These are phyloP conservation scores for Thera britannica DNA, from an alignment of 2,888 invertebrate genomes.

Conservation along the genomic window DNA sequence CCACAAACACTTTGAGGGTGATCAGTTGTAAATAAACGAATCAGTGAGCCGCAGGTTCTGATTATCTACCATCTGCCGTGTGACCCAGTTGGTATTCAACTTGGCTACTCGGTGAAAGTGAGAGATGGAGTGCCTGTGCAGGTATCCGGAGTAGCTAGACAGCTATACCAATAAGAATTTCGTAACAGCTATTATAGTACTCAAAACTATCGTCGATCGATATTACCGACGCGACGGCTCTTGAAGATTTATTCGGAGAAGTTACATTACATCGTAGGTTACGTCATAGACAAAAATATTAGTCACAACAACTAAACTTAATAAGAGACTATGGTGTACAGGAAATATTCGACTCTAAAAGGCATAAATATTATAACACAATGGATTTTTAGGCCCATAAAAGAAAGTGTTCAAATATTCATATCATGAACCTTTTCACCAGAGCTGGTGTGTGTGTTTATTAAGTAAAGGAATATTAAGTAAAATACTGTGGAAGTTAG, in stretches of 20 bases:
- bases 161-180: conserved; percentile 60
- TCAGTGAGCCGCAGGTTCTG: conserved; percentile 48
- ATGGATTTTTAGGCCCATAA: conserved; percentile 13
- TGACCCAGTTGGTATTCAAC: conserved; percentile 63
- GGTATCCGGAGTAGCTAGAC: conserved; percentile 55
- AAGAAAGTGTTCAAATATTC: conserved; percentile 44
- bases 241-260: conserved; percentile 51
- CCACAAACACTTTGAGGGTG: conserved; percentile 25
- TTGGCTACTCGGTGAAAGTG: conserved; percentile 73
- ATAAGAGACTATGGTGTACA: conserved; percentile 45
- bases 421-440: conserved; percentile 48
- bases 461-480: conserved; percentile 47
- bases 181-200: conserved; percentile 64
- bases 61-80: conserved; percentile 57
- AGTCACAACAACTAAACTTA: conserved; percentile 2
- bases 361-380: conserved; percentile 6
- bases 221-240: conserved; percentile 56
- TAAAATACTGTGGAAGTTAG: conserved; percentile 44
- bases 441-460: conserved; percentile 43
- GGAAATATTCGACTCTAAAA: conserved; percentile 42
- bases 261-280: conserved; percentile 64
- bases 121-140: conserved; percentile 60
- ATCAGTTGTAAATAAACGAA: conserved; percentile 44
- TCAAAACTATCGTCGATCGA: conserved; percentile 59
- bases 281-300: conserved; percentile 47